These are phyloP conservation scores for Onthophagus taurus DNA, from an alignment of 1,140 invertebrate genomes.

Conservation along the genomic window DNA sequence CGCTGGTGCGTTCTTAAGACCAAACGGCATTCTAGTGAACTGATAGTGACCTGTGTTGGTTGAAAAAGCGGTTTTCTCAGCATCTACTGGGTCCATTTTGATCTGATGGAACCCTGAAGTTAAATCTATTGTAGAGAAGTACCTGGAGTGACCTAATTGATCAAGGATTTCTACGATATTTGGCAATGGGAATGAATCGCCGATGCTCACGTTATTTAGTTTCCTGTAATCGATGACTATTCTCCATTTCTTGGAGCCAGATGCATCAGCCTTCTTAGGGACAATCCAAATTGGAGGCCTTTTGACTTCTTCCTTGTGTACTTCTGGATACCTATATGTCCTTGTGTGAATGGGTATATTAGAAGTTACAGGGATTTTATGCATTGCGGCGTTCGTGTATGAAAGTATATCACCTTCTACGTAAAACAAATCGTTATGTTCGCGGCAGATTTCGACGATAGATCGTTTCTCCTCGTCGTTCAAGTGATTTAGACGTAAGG, in stretches of 20 bases:
- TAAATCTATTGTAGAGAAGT: constrained; percentile 30
- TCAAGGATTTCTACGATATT: constrained; percentile 41
- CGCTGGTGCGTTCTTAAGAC: constrained; percentile 13
- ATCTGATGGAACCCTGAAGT: constrained; percentile 42
- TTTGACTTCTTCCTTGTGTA: constrained; percentile 28
- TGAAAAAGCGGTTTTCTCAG: constrained; percentile 37
- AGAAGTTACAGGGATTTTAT: no score
- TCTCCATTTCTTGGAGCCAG: constrained; percentile 31
- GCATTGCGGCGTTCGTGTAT: no score
- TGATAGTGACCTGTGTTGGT: constrained; percentile 28
- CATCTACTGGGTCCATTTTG: constrained; percentile 17
- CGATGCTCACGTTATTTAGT: constrained; percentile 32
- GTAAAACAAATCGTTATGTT: no score
- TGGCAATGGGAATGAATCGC: constrained; percentile 41
- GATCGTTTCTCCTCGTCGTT: no score
- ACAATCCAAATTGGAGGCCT: constrained; percentile 26
- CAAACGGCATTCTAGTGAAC: constrained; percentile 17
- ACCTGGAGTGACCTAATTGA: constrained; percentile 33
- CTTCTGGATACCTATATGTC: constrained; percentile 26
- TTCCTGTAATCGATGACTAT: constrained; percentile 33
- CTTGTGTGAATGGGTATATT: constrained; percentile 20
- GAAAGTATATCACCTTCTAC: no score
- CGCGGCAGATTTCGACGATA: no score
- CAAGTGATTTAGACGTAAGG: no score
- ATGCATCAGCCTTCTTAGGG: constrained; percentile 26